A percentile compares a stretch with the other conserved stretches of the same genome.
These are phyloP conservation scores for Argyrosomus japonicus DNA, from an alignment of 2,113 vertebrate genomes.

Conservation along the genomic window DNA sequence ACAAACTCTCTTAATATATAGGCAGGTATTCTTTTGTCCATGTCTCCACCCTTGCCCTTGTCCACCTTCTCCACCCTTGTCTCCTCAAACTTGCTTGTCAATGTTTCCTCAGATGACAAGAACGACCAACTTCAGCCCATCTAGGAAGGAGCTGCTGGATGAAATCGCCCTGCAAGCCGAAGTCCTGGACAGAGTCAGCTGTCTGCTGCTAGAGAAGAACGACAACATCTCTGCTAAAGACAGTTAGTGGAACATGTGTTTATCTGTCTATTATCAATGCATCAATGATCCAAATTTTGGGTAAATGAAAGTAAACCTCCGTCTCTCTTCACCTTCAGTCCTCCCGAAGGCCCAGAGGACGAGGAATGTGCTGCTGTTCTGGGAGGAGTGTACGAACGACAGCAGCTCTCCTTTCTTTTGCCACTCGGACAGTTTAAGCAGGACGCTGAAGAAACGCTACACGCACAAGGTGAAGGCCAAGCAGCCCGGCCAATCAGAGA, in stretches of 20 bases:
- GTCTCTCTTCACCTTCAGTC: conserved; percentile 79
- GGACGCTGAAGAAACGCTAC: conserved; percentile 85
- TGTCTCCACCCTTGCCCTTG: background rate
- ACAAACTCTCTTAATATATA: background rate
- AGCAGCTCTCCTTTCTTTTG: conserved; percentile 84
- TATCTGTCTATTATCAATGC: background rate
- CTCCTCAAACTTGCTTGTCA: too few species aligned
- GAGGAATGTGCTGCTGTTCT: conserved; percentile 86
- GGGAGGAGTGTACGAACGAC: conserved; percentile 85
- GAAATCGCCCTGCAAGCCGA: conserved; percentile 77
- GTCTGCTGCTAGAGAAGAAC: conserved; percentile 74
- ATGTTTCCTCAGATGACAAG: conserved; percentile 70
- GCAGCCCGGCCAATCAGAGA: conserved; percentile 89
- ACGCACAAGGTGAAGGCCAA: conserved; percentile 90
- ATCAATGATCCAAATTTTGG: too few species aligned
- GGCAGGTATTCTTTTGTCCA: background rate
- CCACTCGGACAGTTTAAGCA: conserved; percentile 78
- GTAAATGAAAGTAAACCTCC: background rate
- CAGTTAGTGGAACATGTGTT: conserved; percentile 67
- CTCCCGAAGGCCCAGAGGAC: conserved; percentile 85
- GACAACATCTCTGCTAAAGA: conserved; percentile 64
- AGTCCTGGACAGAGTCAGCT: conserved; percentile 73
- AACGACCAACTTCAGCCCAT: conserved; percentile 52
- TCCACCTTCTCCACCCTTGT: background rate
- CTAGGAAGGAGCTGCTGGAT: conserved; percentile 74